These are phyloP conservation scores for Antheraea pernyi DNA, from an alignment of 1,140 invertebrate species.

Conservation along the genomic window DNA sequence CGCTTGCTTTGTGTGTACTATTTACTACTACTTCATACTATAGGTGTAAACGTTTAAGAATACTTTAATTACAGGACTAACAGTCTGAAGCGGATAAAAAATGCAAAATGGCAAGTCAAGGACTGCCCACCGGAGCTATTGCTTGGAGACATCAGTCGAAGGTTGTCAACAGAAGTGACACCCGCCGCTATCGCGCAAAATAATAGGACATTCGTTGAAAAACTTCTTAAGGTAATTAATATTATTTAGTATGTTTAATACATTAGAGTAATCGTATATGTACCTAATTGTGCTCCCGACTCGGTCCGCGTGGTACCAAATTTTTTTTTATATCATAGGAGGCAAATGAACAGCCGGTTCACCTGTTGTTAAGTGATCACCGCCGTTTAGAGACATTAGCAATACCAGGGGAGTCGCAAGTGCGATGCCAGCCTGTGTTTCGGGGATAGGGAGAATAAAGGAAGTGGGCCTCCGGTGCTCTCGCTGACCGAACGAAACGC, in stretches of 20 bases:
- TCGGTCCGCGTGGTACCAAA: too few relatives aligned
- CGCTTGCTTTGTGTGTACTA: conserved; percentile 13
- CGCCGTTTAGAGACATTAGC: too few relatives aligned
- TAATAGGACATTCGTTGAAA: conserved; percentile 99
- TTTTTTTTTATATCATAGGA: too few relatives aligned
- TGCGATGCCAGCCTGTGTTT: too few relatives aligned
- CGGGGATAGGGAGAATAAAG: too few relatives aligned
- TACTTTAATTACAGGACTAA: conserved; percentile 75
- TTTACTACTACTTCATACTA: not conserved
- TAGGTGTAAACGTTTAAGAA: not conserved
- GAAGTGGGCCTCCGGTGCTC: too few relatives aligned
- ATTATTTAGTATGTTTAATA: not conserved
- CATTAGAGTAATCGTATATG: not conserved
- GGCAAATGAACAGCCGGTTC: too few relatives aligned
- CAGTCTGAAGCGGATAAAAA: conserved; percentile 81
- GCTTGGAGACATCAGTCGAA: conserved; percentile 64
- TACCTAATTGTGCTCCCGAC: too few relatives aligned
- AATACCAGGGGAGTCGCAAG: too few relatives aligned
- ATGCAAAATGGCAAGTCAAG: conserved; percentile 81
- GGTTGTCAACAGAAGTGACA: conserved; percentile 82
- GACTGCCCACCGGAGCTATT: conserved; percentile 79
- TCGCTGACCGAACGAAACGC: too few relatives aligned
- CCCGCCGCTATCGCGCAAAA: conserved; percentile 96
- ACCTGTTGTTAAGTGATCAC: too few relatives aligned
- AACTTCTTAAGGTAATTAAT: conserved; percentile 90